phyloP scores from a whole-genome alignment of 2,888 invertebrate genomes.

The Eupithecia abbreviata region DNA sequence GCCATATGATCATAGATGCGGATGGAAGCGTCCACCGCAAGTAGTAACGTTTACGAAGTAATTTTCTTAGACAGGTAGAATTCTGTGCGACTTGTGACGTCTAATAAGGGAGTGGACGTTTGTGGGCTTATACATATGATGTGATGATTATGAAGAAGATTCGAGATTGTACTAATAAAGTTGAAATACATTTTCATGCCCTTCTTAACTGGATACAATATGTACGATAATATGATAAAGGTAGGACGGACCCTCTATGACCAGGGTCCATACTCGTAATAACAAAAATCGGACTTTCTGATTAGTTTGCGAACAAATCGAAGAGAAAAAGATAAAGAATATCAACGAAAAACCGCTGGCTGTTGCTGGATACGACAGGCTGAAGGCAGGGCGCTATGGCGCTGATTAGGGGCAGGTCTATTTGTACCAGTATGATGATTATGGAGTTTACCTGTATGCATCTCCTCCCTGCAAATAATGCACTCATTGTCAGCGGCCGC shows the following conservation, averaged over 20 bases:
- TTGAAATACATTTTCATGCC: neutral
- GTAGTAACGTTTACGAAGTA: neutral
- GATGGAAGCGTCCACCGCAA: neutral
- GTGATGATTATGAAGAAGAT: neutral
- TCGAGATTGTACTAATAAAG: neutral
- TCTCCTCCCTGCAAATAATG: slow-evolving; percentile 98
- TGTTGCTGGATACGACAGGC: no score
- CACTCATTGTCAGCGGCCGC: slow-evolving; percentile 98
- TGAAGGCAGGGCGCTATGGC: neutral
- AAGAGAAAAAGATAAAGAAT: no score
- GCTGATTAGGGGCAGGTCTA: neutral
- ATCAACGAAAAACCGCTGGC: neutral
- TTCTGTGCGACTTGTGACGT: neutral
- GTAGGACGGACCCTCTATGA: neutral
- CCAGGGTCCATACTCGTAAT: neutral
- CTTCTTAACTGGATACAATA: neutral
- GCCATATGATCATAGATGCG: slow-evolving; percentile 26
- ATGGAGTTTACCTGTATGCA: slow-evolving; percentile 82
- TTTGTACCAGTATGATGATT: neutral
- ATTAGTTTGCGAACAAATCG: neutral
- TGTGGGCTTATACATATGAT: neutral
- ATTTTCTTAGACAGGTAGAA: neutral
- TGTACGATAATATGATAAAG: no score
- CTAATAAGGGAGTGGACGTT: neutral
- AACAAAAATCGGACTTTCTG: neutral